A percentile compares a stretch with the other conserved stretches of the same genome.
These are phyloP conservation scores for Lasioglossum leucozonium DNA, from an alignment of 2,888 invertebrate species.

Conservation along the genomic window DNA sequence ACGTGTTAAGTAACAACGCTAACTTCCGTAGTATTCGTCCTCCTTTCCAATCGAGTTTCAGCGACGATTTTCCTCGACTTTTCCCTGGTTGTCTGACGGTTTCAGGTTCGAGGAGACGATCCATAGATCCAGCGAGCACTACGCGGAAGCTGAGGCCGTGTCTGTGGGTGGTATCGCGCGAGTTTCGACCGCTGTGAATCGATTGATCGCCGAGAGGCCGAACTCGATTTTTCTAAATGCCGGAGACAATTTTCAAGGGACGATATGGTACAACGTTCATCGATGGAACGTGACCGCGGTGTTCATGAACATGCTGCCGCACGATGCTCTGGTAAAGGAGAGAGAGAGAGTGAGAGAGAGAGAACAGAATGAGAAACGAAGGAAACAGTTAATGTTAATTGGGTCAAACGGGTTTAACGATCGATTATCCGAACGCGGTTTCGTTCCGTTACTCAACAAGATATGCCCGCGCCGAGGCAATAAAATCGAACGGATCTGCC, in stretches of 20 bases:
- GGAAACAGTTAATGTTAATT: slow-evolving; percentile 36
- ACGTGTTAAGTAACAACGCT: no score
- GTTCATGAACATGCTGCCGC: slow-evolving; percentile 91
- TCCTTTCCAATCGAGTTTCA: neutral
- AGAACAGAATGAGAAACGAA: neutral
- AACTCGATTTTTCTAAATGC: slow-evolving; percentile 91
- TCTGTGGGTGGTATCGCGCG: slow-evolving; percentile 91
- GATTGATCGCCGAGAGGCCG: slow-evolving; percentile 85
- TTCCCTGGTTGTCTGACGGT: neutral
- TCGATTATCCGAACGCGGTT: slow-evolving; percentile 21
- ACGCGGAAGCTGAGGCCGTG: slow-evolving; percentile 82
- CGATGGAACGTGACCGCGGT: slow-evolving; percentile 90
- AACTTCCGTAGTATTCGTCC: neutral
- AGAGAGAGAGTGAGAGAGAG: no score
- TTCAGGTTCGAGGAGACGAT: slow-evolving; percentile 88
- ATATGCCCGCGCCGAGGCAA: slow-evolving; percentile 10
- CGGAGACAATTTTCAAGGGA: slow-evolving; percentile 94
- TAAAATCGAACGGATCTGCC: slow-evolving; percentile 18
- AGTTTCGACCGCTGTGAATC: slow-evolving; percentile 85
- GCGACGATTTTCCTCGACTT: neutral
- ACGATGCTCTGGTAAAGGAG: slow-evolving; percentile 89
- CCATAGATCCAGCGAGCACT: slow-evolving; percentile 86
- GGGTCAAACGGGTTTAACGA: slow-evolving; percentile 38
- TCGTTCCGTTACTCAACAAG: slow-evolving; percentile 32
- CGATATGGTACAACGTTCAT: slow-evolving; percentile 92